These are phyloP conservation scores for Meloidogyne chitwoodi DNA, from an alignment of 1,140 invertebrate genomes.

Conservation along the genomic window DNA sequence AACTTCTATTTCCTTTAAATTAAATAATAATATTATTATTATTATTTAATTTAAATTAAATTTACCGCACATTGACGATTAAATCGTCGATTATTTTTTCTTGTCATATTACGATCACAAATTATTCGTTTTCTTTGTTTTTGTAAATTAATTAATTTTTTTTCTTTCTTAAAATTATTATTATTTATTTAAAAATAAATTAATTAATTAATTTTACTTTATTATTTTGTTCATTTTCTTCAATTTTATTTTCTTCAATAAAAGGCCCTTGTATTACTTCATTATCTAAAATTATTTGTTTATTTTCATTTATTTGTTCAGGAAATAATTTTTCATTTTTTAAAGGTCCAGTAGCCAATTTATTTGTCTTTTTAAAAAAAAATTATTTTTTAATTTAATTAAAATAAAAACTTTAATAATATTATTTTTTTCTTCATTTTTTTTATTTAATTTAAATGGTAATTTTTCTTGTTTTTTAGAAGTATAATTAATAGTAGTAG, in stretches of 20 bases:
- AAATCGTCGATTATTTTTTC: background rate
- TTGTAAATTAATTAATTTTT: background rate
- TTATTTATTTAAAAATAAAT: too few species aligned
- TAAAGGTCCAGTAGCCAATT: background rate
- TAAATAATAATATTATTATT: background rate
- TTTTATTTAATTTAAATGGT: background rate
- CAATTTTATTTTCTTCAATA: background rate
- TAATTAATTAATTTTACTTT: too few species aligned
- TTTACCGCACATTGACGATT: background rate
- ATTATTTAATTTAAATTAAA: background rate
- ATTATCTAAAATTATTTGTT: background rate
- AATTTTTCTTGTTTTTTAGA: background rate
- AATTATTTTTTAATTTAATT: too few species aligned
- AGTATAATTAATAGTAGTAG: too few species aligned
- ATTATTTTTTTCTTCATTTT: too few species aligned
- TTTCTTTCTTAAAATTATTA: too few species aligned
- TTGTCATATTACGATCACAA: slow-evolving; percentile 16
- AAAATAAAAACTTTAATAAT: too few species aligned
- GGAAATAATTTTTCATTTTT: background rate
- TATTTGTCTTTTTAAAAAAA: background rate
- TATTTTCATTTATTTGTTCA: background rate
- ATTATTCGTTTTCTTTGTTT: slow-evolving; percentile 6
- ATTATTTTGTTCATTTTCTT: too few species aligned
- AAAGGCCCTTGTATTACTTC: background rate
- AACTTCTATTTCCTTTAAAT: slow-evolving; percentile 3